Base-by-base conservation (phyloP, 2,113 vertebrate species). In the Barnardius zonarius region DNA sequence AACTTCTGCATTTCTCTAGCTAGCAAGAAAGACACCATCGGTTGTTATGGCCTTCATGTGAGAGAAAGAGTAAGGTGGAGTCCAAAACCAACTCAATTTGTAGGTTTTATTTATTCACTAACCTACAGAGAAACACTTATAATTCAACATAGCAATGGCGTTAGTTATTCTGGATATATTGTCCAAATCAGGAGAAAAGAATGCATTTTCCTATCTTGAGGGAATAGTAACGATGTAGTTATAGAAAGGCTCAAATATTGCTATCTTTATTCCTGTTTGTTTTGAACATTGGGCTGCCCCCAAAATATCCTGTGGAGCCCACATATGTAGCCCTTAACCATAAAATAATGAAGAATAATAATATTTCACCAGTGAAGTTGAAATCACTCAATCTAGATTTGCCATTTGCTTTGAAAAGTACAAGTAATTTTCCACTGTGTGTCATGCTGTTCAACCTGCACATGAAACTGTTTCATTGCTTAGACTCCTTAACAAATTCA, bases 21-120 rank as follows among this genome's bases (percentile, higher is more conserved):
- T 85, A 13, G 67, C 41, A 62, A 75, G 33, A 52, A 49, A 30
- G 20, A 11, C 10, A 52, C 9, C 16, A 3, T 51, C 7, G 5
- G 17, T 91, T 73, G 17, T 86, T 49, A 17, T 0, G 2, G 49
- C 9, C 5, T 24, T 0, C 0, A 2, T 5, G 18, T 70, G 48
- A 75, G 39, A 79, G 37, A 11, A 78, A 17, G 52, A 49, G 11
- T 68, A 68, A 80, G 35, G 16, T 69, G 52, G 41, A 85, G 44
- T 39, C 68, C 5, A 10, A 92, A 92, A 61, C 27, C 35, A 69
- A 14, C 22, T 69, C 5, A 17, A 3, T 90, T 39, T 83, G 43
- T 83, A 73, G 44, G 52, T n/a, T 55, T 69, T 66, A 83, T 68
- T 88, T 88, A 48, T 69, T 95, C 30, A 43, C 27, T 80, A 55